Conservation (phyloP, 2,113 vertebrate genomes). For the Lophius piscatorius region DNA sequence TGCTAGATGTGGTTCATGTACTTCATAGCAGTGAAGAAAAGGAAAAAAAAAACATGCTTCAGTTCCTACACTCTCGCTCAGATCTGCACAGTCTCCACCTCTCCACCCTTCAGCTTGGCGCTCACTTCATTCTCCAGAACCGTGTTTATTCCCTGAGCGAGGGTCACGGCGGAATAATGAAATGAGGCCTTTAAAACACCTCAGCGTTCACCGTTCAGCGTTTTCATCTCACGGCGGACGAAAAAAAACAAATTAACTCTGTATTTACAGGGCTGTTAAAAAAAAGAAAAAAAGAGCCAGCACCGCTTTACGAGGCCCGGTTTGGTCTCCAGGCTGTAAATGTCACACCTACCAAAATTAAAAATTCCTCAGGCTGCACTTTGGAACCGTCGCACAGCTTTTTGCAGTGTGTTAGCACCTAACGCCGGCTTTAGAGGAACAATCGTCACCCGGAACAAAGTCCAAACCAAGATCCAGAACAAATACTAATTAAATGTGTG, state of each 20-base stretch:
- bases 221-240: constrained; percentile 49
- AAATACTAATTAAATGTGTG: no score
- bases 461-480: no score
- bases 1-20: constrained; percentile 28
- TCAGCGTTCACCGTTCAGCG: constrained; percentile 40
- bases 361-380: constrained; percentile 66
- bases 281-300: not conserved
- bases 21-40: no score
- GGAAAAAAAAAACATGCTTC: no score
- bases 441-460: no score
- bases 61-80: not conserved
- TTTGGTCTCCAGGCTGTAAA: constrained; percentile 68
- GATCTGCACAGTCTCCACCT: not conserved
- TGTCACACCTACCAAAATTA: constrained; percentile 77
- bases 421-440: no score
- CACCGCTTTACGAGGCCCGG: constrained; percentile 57
- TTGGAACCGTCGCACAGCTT: constrained; percentile 5
- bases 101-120: constrained; percentile 37
- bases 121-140: constrained; percentile 53
- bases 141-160: constrained; percentile 65
- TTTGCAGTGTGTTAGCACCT: no score
- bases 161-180: constrained; percentile 53
- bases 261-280: constrained; percentile 71
- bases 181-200: constrained; percentile 62
- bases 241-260: constrained; percentile 63